Base-by-base conservation (phyloP, 2,888 invertebrate genomes). In the Drosophila buzzatii region DNA sequence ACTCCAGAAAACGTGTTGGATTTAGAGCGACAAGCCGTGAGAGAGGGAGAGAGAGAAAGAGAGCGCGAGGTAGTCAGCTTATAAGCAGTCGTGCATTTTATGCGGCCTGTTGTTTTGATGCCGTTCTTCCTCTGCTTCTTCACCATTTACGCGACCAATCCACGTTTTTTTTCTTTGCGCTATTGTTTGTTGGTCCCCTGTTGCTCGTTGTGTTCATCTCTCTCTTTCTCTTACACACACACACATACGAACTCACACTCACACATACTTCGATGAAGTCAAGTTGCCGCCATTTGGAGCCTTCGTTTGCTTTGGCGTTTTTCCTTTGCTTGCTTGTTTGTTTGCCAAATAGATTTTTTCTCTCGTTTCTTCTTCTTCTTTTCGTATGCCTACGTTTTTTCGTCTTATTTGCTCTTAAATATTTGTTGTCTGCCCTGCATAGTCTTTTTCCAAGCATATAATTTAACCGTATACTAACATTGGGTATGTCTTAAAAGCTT, bases 281-380 rank as follows among this genome's bases (percentile, higher is more conserved):
- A 64, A 76, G 60, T 69, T 80, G 76, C 80, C 75, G 82, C 76
- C 76, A 71, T 81, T 85, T 81, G 76, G 81, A 74, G 73, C 63
- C 73, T 73, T 71, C 45, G 53, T 39, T 56, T 59, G 51, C 65
- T 70, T 69, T 55, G 65, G 39, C 56, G 53, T 59, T 72, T 57
- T 59, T 67, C 55, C 49, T 31, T 65, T 70, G 61, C 33, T 67
- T 69, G 63, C 68, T 59, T 84, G 78, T 79, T 75, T 88, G 76
- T 76, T 89, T 76, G 76, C 73, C 64, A 88, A 84, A 80, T 80
- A 71, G 62, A 72, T 76, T 73, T 83, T 62, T 67, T 67, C 66
- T 55, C 14, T 61, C 27, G 3, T 41, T n/a, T 39, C 14, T n/a
- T 41, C 10, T 41, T 39, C 39, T 39, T n/a, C n/a, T 39, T n/a